Percentiles rank a stretch among this genome's conserved stretches.
Conservation (phyloP, 1,140 invertebrate species). For the Gryon sp. region DNA sequence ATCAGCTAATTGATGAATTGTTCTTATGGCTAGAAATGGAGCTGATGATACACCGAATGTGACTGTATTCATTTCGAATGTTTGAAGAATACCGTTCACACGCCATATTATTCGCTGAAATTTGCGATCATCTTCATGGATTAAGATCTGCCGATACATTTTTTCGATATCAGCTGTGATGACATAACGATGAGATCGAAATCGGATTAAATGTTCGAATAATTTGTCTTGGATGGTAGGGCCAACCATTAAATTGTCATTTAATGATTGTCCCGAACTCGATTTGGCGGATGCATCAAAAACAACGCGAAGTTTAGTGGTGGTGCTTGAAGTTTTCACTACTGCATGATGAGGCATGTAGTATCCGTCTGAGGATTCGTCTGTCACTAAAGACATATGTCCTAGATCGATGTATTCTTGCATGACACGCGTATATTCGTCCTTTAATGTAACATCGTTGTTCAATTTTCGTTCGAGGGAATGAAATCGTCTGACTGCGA, state of each 20-base stretch:
- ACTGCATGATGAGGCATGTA: slow-evolving; percentile 49
- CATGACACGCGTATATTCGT: slow-evolving; percentile 1
- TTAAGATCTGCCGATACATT: slow-evolving; percentile 70
- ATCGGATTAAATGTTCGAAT: slow-evolving; percentile 51
- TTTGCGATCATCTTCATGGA: no score
- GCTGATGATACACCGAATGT: slow-evolving; percentile 19
- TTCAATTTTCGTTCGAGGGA: no score
- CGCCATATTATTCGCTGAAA: slow-evolving; percentile 53
- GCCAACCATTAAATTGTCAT: slow-evolving; percentile 57
- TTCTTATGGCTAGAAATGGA: slow-evolving; percentile 9
- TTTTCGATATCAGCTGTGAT: slow-evolving; percentile 70
- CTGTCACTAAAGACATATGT: slow-evolving; percentile 4
- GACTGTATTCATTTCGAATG: slow-evolving; percentile 20
- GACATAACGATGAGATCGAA: slow-evolving; percentile 26
- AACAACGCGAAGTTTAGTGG: slow-evolving; percentile 37
- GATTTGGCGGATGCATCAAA: slow-evolving; percentile 37
- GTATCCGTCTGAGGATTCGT: not conserved
- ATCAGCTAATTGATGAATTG: slow-evolving; percentile 8
- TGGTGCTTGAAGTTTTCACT: slow-evolving; percentile 19
- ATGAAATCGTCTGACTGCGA: slow-evolving; percentile 26
- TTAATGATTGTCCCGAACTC: slow-evolving; percentile 12
- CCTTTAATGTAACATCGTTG: no score
- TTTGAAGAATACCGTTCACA: no score
- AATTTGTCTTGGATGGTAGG: slow-evolving; percentile 66
- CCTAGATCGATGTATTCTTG: slow-evolving; percentile 9